A percentile compares a stretch with the other conserved stretches of the same genome.
Conservation (phyloP, 2,888 invertebrate genomes). For the Papilio protenor region DNA sequence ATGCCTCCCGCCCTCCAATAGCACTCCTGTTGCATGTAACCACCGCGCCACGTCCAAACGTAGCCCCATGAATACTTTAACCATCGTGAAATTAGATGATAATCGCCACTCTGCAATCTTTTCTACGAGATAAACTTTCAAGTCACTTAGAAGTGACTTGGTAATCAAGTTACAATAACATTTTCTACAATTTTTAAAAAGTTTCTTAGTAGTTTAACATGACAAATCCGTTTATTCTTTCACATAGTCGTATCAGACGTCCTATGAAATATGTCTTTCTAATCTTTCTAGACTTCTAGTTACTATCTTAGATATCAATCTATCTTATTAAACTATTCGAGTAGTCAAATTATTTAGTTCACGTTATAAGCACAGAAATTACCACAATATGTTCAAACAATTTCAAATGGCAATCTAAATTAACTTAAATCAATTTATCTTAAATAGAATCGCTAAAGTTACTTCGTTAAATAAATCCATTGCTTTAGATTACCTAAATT, state of each 20-base stretch:
- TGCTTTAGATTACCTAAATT: slow-evolving; percentile 33
- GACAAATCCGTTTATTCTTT: neutral
- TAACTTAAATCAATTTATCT: neutral
- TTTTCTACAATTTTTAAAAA: neutral
- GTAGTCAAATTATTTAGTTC: neutral
- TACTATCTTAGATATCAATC: no score
- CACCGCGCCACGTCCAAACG: slow-evolving; percentile 48
- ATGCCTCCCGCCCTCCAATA: slow-evolving; percentile 64
- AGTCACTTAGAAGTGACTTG: slow-evolving; percentile 1
- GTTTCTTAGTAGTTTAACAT: neutral
- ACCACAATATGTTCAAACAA: neutral
- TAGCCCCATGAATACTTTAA: slow-evolving; percentile 80
- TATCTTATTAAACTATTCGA: neutral
- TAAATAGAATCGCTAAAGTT: slow-evolving; percentile 19
- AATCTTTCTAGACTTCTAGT: no score
- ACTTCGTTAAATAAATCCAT: slow-evolving; percentile 25
- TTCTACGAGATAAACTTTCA: slow-evolving; percentile 41
- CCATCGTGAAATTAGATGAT: slow-evolving; percentile 73
- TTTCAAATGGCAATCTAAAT: neutral
- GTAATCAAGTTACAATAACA: neutral
- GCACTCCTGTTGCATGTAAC: slow-evolving; percentile 83
- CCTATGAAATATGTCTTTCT: neutral
- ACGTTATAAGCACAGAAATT: neutral
- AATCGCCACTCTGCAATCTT: slow-evolving; percentile 67
- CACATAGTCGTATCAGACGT: neutral